Evolutionary conservation across 2,113 vertebrate genomes (phyloP).

Genomic region (Pipa parva): DNA sequence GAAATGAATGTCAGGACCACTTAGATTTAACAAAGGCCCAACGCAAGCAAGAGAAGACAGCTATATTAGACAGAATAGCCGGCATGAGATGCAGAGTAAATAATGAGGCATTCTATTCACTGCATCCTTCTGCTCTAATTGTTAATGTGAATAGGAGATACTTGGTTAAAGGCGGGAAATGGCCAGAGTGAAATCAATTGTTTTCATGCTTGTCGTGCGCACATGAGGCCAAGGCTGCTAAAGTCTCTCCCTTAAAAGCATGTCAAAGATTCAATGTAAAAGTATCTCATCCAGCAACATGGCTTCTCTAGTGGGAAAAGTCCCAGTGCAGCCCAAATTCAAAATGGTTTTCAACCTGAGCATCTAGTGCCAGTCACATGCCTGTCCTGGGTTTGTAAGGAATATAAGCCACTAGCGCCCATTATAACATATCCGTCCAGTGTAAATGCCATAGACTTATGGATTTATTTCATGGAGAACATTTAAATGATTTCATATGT

Average conservation of each 20-base stretch:
- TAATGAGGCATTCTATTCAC: constrained; percentile 76
- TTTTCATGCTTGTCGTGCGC: constrained; percentile 51
- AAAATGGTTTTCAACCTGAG: too few relatives aligned
- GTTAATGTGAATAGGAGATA: constrained; percentile 71
- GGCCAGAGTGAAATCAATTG: constrained; percentile 64
- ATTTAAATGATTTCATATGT: too few relatives aligned
- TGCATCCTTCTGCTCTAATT: constrained; percentile 79
- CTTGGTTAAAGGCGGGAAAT: constrained; percentile 66
- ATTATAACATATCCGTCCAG: too few relatives aligned
- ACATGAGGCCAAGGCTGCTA: constrained; percentile 15
- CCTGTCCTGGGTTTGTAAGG: too few relatives aligned
- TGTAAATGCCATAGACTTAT: too few relatives aligned
- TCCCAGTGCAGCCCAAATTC: too few relatives aligned
- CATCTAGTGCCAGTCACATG: too few relatives aligned
- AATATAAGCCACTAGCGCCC: too few relatives aligned
- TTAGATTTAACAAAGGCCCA: constrained; percentile 76
- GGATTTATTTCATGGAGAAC: too few relatives aligned
- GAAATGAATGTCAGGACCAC: constrained; percentile 76
- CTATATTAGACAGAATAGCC: constrained; percentile 60
- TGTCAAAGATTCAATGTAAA: constrained; percentile 21
- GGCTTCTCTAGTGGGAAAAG: too few relatives aligned
- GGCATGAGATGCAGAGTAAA: constrained; percentile 62
- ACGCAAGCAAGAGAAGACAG: constrained; percentile 66
- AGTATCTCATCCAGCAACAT: too few relatives aligned
- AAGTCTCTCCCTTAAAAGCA: constrained; percentile 41